phyloP scores from a whole-genome alignment of 2,113 vertebrate genomes.

The Misgurnus anguillicaudatus region DNA sequence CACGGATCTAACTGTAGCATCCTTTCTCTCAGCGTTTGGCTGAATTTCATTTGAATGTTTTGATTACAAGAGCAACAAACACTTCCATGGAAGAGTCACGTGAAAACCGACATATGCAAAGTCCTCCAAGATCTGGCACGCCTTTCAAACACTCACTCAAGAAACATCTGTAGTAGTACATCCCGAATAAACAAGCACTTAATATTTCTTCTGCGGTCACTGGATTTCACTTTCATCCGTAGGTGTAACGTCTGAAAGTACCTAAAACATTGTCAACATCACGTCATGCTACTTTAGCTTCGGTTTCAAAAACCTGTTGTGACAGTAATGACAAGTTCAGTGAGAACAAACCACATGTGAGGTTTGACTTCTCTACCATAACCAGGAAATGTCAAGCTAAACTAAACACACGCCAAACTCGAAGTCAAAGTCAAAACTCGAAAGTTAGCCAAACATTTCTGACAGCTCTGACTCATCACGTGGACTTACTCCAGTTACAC shows the following conservation, averaged over 20 bases:
- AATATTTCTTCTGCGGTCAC: background rate
- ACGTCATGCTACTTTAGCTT: background rate
- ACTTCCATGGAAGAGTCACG: slow-evolving; percentile 3
- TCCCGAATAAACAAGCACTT: background rate
- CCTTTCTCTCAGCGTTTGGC: background rate
- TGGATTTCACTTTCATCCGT: slow-evolving; percentile 18
- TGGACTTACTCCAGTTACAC: background rate
- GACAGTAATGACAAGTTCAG: background rate
- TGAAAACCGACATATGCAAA: slow-evolving; percentile 25
- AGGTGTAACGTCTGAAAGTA: background rate
- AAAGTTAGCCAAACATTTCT: slow-evolving; percentile 3
- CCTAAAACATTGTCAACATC: background rate
- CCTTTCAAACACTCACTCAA: background rate
- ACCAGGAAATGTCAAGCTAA: background rate
- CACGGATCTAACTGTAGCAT: background rate
- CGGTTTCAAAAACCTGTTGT: background rate
- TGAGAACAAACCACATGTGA: background rate
- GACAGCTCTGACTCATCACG: slow-evolving; percentile 21
- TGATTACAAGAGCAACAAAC: slow-evolving; percentile 19
- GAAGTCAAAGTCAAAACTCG: background rate
- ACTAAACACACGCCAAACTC: background rate
- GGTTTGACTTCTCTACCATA: background rate
- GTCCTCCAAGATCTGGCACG: background rate
- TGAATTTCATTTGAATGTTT: background rate
- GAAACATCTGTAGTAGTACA: background rate